Evolutionary conservation across 2,797 vertebrate genomes (phyloP).

Genomic region (Periophthalmus magnuspinnatus): DNA sequence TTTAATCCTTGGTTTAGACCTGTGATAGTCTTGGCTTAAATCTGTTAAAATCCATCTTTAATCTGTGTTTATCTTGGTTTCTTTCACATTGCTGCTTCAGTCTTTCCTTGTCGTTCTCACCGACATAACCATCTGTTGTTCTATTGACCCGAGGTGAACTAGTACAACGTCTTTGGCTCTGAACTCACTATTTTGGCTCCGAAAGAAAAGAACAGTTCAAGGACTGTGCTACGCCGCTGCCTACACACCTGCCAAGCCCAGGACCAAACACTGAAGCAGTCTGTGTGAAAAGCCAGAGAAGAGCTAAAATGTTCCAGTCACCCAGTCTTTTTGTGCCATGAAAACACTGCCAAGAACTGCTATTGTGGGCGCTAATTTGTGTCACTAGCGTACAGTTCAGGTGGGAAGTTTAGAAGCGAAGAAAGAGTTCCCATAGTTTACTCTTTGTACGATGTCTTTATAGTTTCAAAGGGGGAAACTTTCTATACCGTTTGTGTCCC

Average conservation of each 20-base stretch:
- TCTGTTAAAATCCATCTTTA: too few relatives aligned
- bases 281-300: not conserved
- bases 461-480: not conserved
- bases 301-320: not conserved
- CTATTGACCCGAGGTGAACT: not conserved
- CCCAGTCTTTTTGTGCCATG: constrained; percentile 2
- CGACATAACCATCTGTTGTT: not conserved
- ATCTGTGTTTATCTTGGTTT: too few relatives aligned
- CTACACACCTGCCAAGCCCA: constrained; percentile 17
- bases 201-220: constrained; percentile 36
- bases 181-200: too few relatives aligned
- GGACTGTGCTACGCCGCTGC: constrained; percentile 28
- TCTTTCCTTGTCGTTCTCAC: not conserved
- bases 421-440: not conserved
- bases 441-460: not conserved
- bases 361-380: constrained; percentile 17
- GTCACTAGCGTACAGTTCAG: constrained; percentile 17
- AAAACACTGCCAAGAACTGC: constrained; percentile 17
- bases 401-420: constrained; percentile 1
- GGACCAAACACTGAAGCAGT: constrained; percentile 4
- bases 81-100: too few relatives aligned
- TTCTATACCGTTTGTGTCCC: not conserved
- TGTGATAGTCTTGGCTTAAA: too few relatives aligned
- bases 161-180: constrained; percentile 19
- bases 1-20: too few relatives aligned